phyloP scores from a whole-genome alignment of 2,113 vertebrate species.

The Microcebus ravelobensis region DNA sequence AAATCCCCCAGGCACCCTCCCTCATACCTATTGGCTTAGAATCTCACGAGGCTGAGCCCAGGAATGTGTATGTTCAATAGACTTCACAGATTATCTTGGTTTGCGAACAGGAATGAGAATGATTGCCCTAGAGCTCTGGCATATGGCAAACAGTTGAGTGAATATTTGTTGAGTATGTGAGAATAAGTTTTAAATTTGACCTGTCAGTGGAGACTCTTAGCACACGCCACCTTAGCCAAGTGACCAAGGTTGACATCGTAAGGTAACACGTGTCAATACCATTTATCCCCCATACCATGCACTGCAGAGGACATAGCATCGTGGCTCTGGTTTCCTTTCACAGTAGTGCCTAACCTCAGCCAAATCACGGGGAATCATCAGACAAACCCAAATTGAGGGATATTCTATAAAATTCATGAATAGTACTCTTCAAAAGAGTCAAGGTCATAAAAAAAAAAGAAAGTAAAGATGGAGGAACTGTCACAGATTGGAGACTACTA shows the following conservation, averaged over 20 bases:
- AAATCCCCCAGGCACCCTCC: not conserved
- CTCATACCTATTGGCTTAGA: not conserved
- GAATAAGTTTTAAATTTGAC: not conserved
- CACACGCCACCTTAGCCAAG: not conserved
- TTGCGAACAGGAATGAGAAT: not conserved
- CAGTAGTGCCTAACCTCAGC: not conserved
- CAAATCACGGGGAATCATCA: not conserved
- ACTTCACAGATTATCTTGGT: not conserved
- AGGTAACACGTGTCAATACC: not conserved
- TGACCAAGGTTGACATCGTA: not conserved
- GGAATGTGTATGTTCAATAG: not conserved
- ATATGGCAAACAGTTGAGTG: not conserved
- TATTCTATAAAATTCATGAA: not conserved
- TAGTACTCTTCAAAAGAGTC: not conserved
- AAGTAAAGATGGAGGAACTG: not conserved
- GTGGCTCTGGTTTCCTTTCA: not conserved
- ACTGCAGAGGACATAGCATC: not conserved
- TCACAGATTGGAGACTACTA: not conserved
- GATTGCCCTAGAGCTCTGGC: not conserved
- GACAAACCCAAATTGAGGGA: not conserved
- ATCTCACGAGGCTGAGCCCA: not conserved
- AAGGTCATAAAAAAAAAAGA: not conserved
- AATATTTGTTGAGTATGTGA: not conserved
- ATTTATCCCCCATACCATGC: rapidly evolving
- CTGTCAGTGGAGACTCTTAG: not conserved